These are phyloP conservation scores for Andrena hattorfiana DNA, from an alignment of 2,888 invertebrate species.

Conservation along the genomic window DNA sequence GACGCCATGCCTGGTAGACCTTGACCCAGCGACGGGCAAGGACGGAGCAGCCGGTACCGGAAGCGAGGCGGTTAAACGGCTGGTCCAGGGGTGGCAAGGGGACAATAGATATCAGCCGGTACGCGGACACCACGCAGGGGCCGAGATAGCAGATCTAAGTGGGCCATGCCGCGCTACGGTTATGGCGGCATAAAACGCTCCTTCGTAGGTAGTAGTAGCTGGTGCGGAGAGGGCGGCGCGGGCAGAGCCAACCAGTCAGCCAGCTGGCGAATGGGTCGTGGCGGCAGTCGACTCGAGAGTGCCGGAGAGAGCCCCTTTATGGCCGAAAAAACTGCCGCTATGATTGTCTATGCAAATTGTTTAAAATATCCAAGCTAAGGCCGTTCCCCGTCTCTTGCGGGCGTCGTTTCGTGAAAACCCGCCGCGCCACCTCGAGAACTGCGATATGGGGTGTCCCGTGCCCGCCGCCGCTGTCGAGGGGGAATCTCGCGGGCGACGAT, in stretches of 20 bases:
- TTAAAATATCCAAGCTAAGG: constrained; percentile 82
- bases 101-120: constrained; percentile 82
- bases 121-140: constrained; percentile 73
- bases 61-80: constrained; percentile 64
- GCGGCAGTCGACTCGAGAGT: constrained; percentile 77
- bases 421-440: constrained; percentile 18
- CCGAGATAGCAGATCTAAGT: constrained; percentile 84
- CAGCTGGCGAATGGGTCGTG: constrained; percentile 60
- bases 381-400: constrained; percentile 54
- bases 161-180: constrained; percentile 84
- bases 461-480: not conserved
- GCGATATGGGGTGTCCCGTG: constrained; percentile 15
- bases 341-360: constrained; percentile 85
- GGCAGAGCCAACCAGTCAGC: constrained; percentile 65
- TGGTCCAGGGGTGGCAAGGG: constrained; percentile 69
- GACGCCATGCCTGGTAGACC: constrained; percentile 47
- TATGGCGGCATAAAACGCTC: constrained; percentile 85
- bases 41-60: constrained; percentile 63
- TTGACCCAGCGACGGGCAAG: constrained; percentile 69
- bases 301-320: constrained; percentile 81
- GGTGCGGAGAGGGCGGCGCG: constrained; percentile 62
- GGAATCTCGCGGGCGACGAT: constrained; percentile 17
- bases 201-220: constrained; percentile 60
- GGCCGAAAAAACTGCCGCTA: constrained; percentile 84
- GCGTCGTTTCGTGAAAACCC: constrained; percentile 49